A percentile compares a stretch with the other conserved stretches of the same genome.
Conservation (phyloP, 2,113 vertebrate genomes). For the Glareola pratincola region DNA sequence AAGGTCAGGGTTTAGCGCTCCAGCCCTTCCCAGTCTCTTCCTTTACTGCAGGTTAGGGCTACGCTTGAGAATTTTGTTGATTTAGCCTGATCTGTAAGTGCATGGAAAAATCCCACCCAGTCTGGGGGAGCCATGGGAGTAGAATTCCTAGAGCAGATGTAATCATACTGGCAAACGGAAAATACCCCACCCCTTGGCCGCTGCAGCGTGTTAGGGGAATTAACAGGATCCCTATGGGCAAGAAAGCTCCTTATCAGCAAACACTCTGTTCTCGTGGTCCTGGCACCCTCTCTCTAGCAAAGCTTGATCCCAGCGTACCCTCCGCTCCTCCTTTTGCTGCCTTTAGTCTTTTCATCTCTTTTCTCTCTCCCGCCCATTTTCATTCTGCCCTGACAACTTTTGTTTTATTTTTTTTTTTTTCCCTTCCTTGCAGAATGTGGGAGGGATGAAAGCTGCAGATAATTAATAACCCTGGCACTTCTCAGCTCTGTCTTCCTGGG, state of each 20-base stretch:
- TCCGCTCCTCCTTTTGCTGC: neutral
- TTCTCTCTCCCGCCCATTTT: neutral
- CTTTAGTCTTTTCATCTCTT: neutral
- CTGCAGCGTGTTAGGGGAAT: neutral
- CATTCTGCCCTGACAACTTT: neutral
- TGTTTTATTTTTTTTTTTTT: neutral
- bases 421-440: neutral
- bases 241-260: neutral
- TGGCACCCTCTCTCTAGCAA: neutral
- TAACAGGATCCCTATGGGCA: neutral
- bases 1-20: conserved; percentile 57
- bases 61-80: neutral
- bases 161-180: neutral
- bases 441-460: conserved; percentile 51
- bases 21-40: conserved; percentile 58
- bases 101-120: conserved; percentile 54
- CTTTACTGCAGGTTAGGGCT: neutral
- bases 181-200: conserved; percentile 13
- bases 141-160: conserved; percentile 37
- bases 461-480: neutral
- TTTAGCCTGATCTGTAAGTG: neutral
- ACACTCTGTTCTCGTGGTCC: neutral
- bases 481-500: neutral
- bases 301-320: neutral
- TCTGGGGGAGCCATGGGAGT: conserved; percentile 16